A percentile compares a stretch with the other conserved stretches of the same genome.
Conservation (phyloP, 2,888 invertebrate genomes). For the Heliconius erato region DNA sequence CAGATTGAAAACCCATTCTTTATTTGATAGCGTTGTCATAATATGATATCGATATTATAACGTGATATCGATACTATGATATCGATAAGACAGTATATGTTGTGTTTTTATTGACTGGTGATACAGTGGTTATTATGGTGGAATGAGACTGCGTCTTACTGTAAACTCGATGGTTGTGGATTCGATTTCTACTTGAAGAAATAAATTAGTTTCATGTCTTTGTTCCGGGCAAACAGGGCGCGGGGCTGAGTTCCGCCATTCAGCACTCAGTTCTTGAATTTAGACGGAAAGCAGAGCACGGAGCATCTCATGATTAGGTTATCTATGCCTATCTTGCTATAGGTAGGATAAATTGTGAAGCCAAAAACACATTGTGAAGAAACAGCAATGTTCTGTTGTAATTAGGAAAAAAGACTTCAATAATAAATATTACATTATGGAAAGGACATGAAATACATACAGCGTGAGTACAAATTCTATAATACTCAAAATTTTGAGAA, state of each 20-base stretch:
- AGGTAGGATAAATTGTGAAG: too few species aligned
- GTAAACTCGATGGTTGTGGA: neutral
- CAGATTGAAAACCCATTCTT: constrained; percentile 35
- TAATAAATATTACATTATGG: too few species aligned
- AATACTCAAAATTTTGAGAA: neutral
- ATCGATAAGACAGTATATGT: neutral
- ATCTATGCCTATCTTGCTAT: too few species aligned
- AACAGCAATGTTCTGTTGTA: too few species aligned
- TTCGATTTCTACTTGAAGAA: neutral
- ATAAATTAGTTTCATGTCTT: neutral
- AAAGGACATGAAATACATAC: neutral
- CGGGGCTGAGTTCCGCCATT: too few species aligned
- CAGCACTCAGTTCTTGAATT: too few species aligned
- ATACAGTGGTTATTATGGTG: neutral
- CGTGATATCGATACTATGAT: neutral
- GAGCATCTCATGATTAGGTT: too few species aligned
- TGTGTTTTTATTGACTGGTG: neutral
- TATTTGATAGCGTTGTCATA: constrained; percentile 27
- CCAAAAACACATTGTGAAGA: too few species aligned
- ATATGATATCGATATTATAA: constrained; percentile 3
- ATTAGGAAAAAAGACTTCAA: too few species aligned
- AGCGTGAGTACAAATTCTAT: neutral
- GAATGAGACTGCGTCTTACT: neutral
- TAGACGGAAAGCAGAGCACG: too few species aligned
- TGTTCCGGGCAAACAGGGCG: too few species aligned